Percentiles rank a stretch among this genome's conserved stretches.
phyloP scores from a whole-genome alignment of 2,113 vertebrate genomes.

The Gallinago media region DNA sequence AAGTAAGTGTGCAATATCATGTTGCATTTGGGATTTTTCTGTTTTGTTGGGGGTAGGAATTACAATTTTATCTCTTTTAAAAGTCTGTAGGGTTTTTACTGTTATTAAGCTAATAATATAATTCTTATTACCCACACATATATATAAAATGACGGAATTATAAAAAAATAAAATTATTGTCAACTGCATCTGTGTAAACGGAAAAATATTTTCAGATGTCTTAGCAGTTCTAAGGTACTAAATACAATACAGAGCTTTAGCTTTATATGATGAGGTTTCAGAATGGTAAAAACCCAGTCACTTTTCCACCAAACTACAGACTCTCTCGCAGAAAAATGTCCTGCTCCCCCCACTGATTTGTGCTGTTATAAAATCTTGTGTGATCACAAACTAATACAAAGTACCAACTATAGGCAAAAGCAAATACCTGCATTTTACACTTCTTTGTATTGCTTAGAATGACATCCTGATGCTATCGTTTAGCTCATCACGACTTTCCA shows the following conservation, averaged over 20 bases:
- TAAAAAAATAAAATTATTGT: background rate
- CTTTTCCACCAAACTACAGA: background rate
- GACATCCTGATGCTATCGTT: constrained; percentile 7
- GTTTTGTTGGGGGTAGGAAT: background rate
- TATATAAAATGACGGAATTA: background rate
- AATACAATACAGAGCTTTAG: background rate
- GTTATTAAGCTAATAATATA: background rate
- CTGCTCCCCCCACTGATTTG: accelerated
- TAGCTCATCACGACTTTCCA: constrained; percentile 12
- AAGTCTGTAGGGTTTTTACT: background rate
- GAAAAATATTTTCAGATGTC: background rate
- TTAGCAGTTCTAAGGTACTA: background rate
- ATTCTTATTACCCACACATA: background rate
- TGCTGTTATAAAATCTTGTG: background rate
- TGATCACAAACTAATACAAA: background rate
- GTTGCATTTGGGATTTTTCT: background rate
- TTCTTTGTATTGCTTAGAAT: background rate
- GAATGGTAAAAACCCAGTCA: background rate
- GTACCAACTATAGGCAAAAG: background rate
- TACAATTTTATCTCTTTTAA: background rate
- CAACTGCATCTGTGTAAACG: background rate
- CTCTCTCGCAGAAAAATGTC: background rate
- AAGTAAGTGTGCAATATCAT: background rate
- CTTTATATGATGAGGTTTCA: background rate
- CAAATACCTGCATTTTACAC: background rate